Conservation (phyloP, 2,113 vertebrate genomes). For the Hippotragus niger region DNA sequence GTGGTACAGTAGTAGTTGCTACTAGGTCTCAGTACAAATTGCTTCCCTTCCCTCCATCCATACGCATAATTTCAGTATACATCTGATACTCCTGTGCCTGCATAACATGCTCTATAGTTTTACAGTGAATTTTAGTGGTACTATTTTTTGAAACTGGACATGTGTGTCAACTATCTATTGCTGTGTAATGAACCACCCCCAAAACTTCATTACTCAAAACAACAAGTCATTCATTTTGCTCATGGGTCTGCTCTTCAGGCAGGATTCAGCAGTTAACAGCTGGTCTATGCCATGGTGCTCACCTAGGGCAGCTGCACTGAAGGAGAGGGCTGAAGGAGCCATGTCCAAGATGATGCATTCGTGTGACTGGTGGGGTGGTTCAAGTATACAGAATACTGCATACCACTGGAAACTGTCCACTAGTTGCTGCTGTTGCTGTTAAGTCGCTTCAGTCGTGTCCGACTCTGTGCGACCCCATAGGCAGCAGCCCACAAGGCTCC, state of each 20-base stretch:
- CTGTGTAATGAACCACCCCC: neutral
- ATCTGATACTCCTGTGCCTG: neutral
- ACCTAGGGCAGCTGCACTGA: neutral
- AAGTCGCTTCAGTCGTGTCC: neutral
- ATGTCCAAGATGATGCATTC: neutral
- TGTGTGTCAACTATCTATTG: neutral
- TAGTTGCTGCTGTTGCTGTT: neutral
- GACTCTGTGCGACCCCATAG: neutral
- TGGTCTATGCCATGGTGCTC: neutral
- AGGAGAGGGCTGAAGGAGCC: neutral
- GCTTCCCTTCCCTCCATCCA: no score
- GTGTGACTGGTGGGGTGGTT: neutral
- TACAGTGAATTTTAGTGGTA: neutral
- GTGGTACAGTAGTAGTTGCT: neutral
- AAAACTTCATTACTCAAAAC: neutral
- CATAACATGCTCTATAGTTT: neutral
- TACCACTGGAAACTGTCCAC: neutral
- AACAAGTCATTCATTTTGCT: neutral
- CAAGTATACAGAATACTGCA: neutral
- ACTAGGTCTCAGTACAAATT: neutral
- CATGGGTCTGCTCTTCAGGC: neutral
- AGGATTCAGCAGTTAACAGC: neutral
- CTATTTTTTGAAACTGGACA: neutral
- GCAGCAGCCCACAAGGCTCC: neutral
- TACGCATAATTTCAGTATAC: neutral